Percentiles rank a stretch among this genome's conserved stretches.
phyloP scores from a whole-genome alignment of 1,140 invertebrate genomes.

The Pomacea maculata region DNA sequence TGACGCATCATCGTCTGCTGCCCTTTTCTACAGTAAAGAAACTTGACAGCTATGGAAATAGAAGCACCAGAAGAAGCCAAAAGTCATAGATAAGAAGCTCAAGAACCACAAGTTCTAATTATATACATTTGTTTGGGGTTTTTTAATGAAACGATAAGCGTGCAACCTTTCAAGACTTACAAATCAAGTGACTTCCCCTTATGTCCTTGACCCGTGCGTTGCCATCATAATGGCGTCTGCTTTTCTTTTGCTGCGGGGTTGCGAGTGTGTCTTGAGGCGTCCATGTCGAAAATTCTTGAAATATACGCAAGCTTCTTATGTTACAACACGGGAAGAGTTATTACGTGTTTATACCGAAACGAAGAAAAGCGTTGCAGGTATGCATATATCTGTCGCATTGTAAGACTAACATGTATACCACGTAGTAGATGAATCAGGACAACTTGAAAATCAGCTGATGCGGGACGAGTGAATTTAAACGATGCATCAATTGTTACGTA shows the following conservation, averaged over 20 bases:
- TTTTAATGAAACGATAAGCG: background rate
- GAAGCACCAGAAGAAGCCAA: background rate
- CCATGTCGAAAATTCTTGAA: background rate
- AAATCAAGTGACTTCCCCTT: constrained; percentile 8
- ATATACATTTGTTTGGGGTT: background rate
- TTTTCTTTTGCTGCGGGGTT: background rate
- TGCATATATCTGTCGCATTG: background rate
- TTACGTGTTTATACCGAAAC: background rate
- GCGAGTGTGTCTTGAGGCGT: background rate
- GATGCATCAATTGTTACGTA: background rate
- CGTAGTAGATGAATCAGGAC: background rate
- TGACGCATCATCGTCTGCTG: too few species aligned
- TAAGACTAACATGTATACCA: background rate
- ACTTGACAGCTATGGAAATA: background rate
- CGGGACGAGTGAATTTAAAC: background rate
- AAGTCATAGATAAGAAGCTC: background rate
- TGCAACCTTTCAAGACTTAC: background rate
- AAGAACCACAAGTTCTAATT: background rate
- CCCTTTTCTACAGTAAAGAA: too few species aligned
- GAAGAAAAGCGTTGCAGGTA: background rate
- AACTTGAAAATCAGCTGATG: background rate
- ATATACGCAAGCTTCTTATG: background rate
- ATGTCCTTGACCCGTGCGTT: background rate
- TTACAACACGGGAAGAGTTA: background rate
- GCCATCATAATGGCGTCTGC: constrained; percentile 9